These are phyloP conservation scores for Crenichthys baileyi DNA, from an alignment of 2,797 vertebrate genomes.

Conservation along the genomic window DNA sequence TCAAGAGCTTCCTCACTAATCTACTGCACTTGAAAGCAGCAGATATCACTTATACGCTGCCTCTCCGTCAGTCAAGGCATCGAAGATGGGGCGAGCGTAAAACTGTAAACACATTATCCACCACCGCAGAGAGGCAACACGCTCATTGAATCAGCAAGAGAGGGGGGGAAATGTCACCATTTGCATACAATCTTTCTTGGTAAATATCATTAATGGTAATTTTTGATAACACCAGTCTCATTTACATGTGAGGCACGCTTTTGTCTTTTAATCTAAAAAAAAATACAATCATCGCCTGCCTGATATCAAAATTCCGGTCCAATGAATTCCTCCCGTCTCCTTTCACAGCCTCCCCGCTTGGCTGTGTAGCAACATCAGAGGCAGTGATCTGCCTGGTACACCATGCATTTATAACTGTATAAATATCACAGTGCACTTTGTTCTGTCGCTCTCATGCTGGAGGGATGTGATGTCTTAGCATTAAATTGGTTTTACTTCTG, in stretches of 20 bases:
- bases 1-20: constrained; percentile 59
- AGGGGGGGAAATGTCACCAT: constrained; percentile 68
- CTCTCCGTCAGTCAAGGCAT: constrained; percentile 48
- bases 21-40: constrained; percentile 58
- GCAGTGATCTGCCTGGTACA: constrained; percentile 54
- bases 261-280: constrained; percentile 50
- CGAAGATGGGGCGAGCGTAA: constrained; percentile 40
- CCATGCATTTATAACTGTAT: constrained; percentile 75
- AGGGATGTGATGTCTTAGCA: constrained; percentile 31
- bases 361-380: constrained; percentile 60
- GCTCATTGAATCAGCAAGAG: constrained; percentile 41
- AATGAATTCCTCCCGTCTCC: constrained; percentile 30
- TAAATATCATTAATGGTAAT: constrained; percentile 63
- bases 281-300: constrained; percentile 32
- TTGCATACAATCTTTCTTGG: constrained; percentile 67
- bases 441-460: constrained; percentile 60
- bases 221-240: constrained; percentile 42
- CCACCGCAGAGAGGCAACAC: constrained; percentile 36
- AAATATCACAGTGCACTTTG: constrained; percentile 61
- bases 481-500: constrained; percentile 40
- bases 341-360: constrained; percentile 34
- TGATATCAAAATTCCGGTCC: constrained; percentile 57
- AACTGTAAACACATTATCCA: constrained; percentile 58
- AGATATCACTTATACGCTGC: constrained; percentile 58
- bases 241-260: constrained; percentile 57